phyloP scores from a whole-genome alignment of 2,888 invertebrate species.

The Tribolium freemani region DNA sequence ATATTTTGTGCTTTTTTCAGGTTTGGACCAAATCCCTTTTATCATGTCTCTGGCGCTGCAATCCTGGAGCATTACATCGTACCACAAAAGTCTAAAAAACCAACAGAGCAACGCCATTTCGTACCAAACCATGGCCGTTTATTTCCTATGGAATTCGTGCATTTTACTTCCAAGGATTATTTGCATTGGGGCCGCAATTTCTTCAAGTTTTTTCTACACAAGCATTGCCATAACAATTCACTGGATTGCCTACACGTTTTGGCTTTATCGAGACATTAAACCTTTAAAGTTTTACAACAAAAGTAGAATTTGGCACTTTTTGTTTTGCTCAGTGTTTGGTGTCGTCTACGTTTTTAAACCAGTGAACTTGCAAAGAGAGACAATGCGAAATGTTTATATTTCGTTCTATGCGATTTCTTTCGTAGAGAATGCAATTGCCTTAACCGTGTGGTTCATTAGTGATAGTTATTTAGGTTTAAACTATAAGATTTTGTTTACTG shows the following conservation, averaged over 20 bases:
- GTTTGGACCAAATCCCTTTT: too few species aligned
- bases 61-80: not conserved
- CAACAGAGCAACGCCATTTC: not conserved
- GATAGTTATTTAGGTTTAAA: too few species aligned
- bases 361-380: not conserved
- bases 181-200: not conserved
- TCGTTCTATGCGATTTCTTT: not conserved
- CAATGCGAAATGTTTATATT: not conserved
- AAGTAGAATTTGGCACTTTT: not conserved
- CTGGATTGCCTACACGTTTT: not conserved
- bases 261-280: not conserved
- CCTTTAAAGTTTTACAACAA: not conserved
- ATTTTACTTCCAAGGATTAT: not conserved
- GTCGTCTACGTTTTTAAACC: not conserved
- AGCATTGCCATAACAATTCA: not conserved
- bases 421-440: not conserved
- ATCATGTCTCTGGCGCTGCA: too few species aligned
- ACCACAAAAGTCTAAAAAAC: not conserved
- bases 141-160: not conserved
- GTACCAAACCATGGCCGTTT: not conserved
- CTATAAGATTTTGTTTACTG: too few species aligned
- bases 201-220: not conserved
- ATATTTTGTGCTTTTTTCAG: too few species aligned
- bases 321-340: constrained; percentile 4
- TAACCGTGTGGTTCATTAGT: not conserved